These are phyloP conservation scores for Trinectes maculatus DNA, from an alignment of 2,113 vertebrate genomes.

Conservation along the genomic window DNA sequence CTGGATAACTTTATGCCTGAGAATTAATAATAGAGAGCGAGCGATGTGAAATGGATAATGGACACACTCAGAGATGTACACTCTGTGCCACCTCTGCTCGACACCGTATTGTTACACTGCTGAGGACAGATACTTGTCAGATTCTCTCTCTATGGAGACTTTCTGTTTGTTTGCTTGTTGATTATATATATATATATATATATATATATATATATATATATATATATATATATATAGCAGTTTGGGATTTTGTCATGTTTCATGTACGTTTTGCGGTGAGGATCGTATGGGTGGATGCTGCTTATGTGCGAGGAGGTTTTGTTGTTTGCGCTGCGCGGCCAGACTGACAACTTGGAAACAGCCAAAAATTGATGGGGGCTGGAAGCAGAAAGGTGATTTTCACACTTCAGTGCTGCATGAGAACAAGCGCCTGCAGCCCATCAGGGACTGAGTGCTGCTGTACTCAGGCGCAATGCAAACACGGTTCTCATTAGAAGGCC, in stretches of 20 bases:
- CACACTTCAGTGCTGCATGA: conserved; percentile 18
- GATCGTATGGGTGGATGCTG: conserved; percentile 20
- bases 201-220: too few relatives aligned
- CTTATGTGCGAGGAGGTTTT: neutral
- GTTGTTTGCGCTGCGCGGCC: neutral
- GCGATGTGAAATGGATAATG: conserved; percentile 46
- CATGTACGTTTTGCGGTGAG: conserved; percentile 14
- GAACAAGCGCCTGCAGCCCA: neutral
- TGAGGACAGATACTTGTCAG: conserved; percentile 42
- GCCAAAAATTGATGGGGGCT: conserved; percentile 15
- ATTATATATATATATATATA: too few relatives aligned
- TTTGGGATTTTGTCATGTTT: too few relatives aligned
- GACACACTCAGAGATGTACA: conserved; percentile 37
- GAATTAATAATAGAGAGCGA: conserved; percentile 63
- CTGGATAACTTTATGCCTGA: conserved; percentile 31
- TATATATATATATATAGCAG: too few relatives aligned
- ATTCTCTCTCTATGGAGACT: neutral
- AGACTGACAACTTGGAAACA: conserved; percentile 24
- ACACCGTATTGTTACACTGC: conserved; percentile 21
- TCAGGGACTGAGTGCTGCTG: conserved; percentile 1
- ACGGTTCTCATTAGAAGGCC: too few relatives aligned
- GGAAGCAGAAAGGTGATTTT: conserved; percentile 39
- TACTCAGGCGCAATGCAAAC: too few relatives aligned
- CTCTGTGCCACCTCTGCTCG: conserved; percentile 28
- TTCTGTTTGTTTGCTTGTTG: neutral